Evolutionary conservation across 2,888 invertebrate genomes (phyloP).

Genomic region (Drosophila prolongata): DNA sequence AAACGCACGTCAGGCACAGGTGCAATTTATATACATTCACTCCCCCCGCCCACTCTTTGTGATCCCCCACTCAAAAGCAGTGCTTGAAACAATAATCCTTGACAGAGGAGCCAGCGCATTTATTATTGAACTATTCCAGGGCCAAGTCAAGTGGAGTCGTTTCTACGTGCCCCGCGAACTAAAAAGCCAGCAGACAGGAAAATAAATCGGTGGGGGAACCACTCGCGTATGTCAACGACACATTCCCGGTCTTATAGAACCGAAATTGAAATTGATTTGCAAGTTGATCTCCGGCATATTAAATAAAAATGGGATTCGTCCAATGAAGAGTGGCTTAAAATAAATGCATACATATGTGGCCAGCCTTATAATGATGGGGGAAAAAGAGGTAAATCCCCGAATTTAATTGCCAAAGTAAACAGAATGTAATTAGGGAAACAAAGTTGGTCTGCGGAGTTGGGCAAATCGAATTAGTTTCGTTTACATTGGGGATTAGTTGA

Average conservation of each 20-base stretch:
- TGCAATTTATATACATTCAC: constrained; percentile 73
- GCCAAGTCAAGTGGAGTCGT: constrained; percentile 32
- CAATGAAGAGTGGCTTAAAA: constrained; percentile 30
- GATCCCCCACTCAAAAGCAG: constrained; percentile 16
- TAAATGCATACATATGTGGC: constrained; percentile 16
- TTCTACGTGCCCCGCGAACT: constrained; percentile 59
- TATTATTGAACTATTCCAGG: constrained; percentile 79
- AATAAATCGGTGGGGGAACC: constrained; percentile 24
- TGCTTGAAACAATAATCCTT: constrained; percentile 80
- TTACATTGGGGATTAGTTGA: constrained; percentile 72
- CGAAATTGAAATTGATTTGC: constrained; percentile 73
- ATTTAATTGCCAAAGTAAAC: constrained; percentile 65
- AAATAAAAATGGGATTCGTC: constrained; percentile 48
- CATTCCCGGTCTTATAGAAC: constrained; percentile 22
- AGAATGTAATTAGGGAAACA: constrained; percentile 49
- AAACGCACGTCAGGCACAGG: constrained; percentile 73
- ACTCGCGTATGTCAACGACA: constrained; percentile 41
- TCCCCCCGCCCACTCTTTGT: constrained; percentile 20
- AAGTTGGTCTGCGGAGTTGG: constrained; percentile 48
- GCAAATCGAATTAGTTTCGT: constrained; percentile 79
- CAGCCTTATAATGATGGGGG: neutral
- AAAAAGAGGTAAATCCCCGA: constrained; percentile 12
- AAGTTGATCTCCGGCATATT: constrained; percentile 67
- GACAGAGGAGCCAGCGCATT: constrained; percentile 81
- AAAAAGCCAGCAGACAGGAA: constrained; percentile 26